Conservation (phyloP, 2,113 vertebrate species). For the Naja naja region DNA sequence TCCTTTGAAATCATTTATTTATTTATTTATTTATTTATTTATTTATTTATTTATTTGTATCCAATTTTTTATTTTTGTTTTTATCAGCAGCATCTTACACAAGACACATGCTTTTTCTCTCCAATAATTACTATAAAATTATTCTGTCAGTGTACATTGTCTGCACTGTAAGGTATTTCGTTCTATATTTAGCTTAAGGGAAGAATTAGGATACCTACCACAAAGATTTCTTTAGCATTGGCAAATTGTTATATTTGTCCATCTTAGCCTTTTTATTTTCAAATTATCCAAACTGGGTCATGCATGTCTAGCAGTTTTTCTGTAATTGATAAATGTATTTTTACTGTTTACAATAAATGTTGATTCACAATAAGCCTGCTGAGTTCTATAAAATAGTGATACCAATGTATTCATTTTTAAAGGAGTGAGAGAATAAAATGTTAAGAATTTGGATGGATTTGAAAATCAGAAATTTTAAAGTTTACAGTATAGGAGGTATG, state of each 20-base stretch:
- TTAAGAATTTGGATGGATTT: background rate
- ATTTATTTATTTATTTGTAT: no score
- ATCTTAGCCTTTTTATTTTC: slow-evolving; percentile 45
- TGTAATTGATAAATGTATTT: background rate
- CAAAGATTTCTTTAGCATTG: slow-evolving; percentile 46
- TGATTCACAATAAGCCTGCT: slow-evolving; percentile 21
- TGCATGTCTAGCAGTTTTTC: slow-evolving; percentile 24
- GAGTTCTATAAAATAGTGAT: background rate
- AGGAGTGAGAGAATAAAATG: background rate
- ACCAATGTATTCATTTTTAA: background rate
- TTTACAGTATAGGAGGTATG: rapidly evolving
- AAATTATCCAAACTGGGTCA: slow-evolving; percentile 9
- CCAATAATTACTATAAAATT: background rate
- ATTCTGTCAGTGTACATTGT: slow-evolving; percentile 34
- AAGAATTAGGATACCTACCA: slow-evolving; percentile 47
- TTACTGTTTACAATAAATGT: background rate
- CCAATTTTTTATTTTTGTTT: background rate
- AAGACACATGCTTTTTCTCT: slow-evolving; percentile 14
- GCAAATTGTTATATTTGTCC: slow-evolving; percentile 57
- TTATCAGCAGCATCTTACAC: slow-evolving; percentile 2
- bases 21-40: no score
- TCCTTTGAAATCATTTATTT: no score
- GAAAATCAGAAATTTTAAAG: slow-evolving; percentile 31
- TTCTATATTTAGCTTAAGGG: slow-evolving; percentile 32
- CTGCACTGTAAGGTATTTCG: slow-evolving; percentile 20